Conservation (phyloP, 2,888 invertebrate species). For the Synergus itoensis region DNA sequence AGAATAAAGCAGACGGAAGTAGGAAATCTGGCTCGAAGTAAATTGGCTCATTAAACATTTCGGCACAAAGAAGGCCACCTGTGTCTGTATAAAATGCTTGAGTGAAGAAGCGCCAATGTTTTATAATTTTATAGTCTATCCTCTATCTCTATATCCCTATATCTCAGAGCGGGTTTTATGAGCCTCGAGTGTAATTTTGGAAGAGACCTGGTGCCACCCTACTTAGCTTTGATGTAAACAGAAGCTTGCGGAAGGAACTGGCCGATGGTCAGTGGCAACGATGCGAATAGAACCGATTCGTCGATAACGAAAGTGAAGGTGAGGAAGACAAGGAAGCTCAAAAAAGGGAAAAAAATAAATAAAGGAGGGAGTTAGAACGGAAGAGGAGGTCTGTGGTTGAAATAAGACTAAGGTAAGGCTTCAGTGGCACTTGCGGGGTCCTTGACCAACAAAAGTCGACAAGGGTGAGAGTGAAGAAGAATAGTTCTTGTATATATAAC, state of each 20-base stretch:
- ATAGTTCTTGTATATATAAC: conserved; percentile 23
- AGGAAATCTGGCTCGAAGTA: conserved; percentile 44
- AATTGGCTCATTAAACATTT: conserved; percentile 42
- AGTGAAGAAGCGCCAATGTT: conserved; percentile 23
- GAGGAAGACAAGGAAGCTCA: neutral
- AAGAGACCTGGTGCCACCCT: conserved; percentile 3
- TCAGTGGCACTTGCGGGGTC: conserved; percentile 30
- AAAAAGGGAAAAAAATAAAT: conserved; percentile 23
- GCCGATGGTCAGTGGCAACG: neutral
- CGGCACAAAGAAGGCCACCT: conserved; percentile 26
- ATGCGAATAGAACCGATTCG: conserved; percentile 13
- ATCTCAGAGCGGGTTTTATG: neutral
- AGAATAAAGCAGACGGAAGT: conserved; percentile 38
- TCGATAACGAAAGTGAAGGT: conserved; percentile 5
- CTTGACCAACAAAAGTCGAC: conserved; percentile 34
- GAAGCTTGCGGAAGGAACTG: conserved; percentile 17
- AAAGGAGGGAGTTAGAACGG: conserved; percentile 34
- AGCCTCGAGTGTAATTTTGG: conserved; percentile 14
- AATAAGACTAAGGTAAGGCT: conserved; percentile 21
- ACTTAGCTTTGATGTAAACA: conserved; percentile 2
- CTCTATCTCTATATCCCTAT: neutral
- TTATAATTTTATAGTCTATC: neutral
- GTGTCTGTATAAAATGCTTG: conserved; percentile 13
- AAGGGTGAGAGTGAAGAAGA: conserved; percentile 26
- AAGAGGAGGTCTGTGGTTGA: conserved; percentile 42